Conservation (phyloP, 2,888 invertebrate genomes). For the Chymomyza caudatula region DNA sequence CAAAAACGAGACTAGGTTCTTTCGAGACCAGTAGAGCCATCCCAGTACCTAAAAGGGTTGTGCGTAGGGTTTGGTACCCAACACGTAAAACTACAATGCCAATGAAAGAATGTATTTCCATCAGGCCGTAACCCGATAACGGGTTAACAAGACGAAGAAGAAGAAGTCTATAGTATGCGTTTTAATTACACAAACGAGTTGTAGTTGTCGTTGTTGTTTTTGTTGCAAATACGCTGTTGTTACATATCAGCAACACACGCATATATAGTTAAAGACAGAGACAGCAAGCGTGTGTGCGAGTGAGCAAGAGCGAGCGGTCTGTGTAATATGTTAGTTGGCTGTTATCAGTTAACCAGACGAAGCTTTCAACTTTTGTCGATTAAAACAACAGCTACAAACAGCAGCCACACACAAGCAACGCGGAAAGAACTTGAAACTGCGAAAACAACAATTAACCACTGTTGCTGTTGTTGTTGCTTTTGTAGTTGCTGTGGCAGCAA, state of each 20-base stretch:
- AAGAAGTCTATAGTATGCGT: not conserved
- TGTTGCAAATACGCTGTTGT: not conserved
- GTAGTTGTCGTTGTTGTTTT: not conserved
- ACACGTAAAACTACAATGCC: too few species aligned
- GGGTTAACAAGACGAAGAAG: not conserved
- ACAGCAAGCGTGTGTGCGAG: not conserved
- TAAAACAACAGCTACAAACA: conserved; percentile 23
- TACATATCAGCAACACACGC: not conserved
- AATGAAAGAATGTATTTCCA: too few species aligned
- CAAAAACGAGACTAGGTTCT: too few species aligned
- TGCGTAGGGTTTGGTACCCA: too few species aligned
- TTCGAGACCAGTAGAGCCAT: too few species aligned
- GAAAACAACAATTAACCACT: conserved; percentile 9
- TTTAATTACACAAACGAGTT: not conserved
- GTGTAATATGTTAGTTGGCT: not conserved
- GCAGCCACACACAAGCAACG: not conserved
- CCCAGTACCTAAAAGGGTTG: too few species aligned
- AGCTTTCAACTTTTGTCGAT: not conserved
- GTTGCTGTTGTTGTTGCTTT: conserved; percentile 26
- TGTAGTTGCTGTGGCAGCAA: conserved; percentile 26
- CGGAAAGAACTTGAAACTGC: conserved; percentile 6
- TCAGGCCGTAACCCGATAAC: too few species aligned
- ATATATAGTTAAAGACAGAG: too few species aligned
- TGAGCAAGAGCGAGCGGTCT: not conserved
- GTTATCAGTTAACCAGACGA: conserved; percentile 3